A percentile compares a stretch with the other conserved stretches of the same genome.
Conservation (phyloP, 2,797 vertebrate genomes). For the Siniperca scherzeri region DNA sequence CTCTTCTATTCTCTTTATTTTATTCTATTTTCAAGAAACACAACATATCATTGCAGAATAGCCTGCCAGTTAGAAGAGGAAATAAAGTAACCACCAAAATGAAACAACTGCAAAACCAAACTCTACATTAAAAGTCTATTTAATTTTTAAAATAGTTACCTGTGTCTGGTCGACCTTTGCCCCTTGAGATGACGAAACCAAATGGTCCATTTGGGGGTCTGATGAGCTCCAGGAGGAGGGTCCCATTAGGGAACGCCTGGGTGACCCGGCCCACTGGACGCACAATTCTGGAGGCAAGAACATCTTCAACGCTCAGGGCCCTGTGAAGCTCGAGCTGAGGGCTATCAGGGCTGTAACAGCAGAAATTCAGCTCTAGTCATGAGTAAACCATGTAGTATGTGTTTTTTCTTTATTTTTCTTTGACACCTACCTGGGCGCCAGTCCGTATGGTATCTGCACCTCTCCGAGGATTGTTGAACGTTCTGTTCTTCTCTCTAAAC, state of each 20-base stretch:
- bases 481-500: slow-evolving; percentile 89
- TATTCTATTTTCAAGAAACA: neutral
- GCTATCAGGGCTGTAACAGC: slow-evolving; percentile 70
- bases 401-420: neutral
- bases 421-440: slow-evolving; percentile 85
- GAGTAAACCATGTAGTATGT: neutral
- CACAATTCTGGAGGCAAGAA: slow-evolving; percentile 82
- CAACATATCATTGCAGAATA: neutral
- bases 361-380: slow-evolving; percentile 14
- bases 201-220: slow-evolving; percentile 89
- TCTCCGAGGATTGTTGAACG: slow-evolving; percentile 89
- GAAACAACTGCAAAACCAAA: neutral
- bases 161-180: slow-evolving; percentile 92
- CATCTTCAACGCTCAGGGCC: slow-evolving; percentile 89
- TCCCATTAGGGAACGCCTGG: slow-evolving; percentile 92
- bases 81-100: neutral
- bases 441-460: slow-evolving; percentile 74
- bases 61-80: neutral
- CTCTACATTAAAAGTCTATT: too few species aligned
- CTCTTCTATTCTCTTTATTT: neutral
- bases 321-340: slow-evolving; percentile 79
- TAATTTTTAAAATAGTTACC: slow-evolving; percentile 78
- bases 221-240: slow-evolving; percentile 91
- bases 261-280: slow-evolving; percentile 88
- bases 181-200: slow-evolving; percentile 93